Base-by-base conservation (phyloP, 37 sponge, comb jelly and placozoan species). In the Crambe crambe region DNA sequence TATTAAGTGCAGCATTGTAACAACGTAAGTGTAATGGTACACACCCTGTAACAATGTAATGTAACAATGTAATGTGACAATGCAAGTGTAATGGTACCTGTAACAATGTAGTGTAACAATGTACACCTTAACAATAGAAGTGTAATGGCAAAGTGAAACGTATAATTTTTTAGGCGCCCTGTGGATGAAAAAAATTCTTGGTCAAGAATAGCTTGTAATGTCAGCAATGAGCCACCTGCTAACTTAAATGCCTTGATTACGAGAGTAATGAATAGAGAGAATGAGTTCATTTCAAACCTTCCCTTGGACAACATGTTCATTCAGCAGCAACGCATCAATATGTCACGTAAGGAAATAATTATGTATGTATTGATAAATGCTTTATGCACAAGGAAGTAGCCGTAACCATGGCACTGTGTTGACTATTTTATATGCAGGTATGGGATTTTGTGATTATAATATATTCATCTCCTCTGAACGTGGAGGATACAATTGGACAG, bases 361-460 rank as follows among this genome's bases (percentile, higher is more conserved):
- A 6, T 47, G 51, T 12, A 47, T 47, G 51, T 47, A 47, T 15
- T 12, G 12, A 15, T 47, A 15, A 15, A 15, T 47, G 51, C 12
- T 47, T 47, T n/a, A n/a, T n/a, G n/a, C n/a, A n/a, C n/a, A n/a
- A n/a, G n/a, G n/a, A n/a, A n/a, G n/a, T n/a, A n/a, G n/a, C n/a
- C n/a, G n/a, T n/a, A n/a, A n/a, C n/a, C n/a, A n/a, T n/a, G n/a
- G n/a, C n/a, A n/a, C n/a, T n/a, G n/a, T n/a, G n/a, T n/a, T n/a
- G n/a, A n/a, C n/a, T n/a, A n/a, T 15, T 18, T 18, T 51, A 51
- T 15, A 51, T 51, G 54, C 9, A 85, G 85, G 37, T 21, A 22
- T 21, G 39, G 85, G 85, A 61, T 85, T 85, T 59, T 85, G 85
- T 54, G 58, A 70, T 35, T 59, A 58, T 58, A 62, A 70, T 2